Evolutionary conservation across 2,888 invertebrate species (phyloP).

Genomic region (Apamea monoglypha): DNA sequence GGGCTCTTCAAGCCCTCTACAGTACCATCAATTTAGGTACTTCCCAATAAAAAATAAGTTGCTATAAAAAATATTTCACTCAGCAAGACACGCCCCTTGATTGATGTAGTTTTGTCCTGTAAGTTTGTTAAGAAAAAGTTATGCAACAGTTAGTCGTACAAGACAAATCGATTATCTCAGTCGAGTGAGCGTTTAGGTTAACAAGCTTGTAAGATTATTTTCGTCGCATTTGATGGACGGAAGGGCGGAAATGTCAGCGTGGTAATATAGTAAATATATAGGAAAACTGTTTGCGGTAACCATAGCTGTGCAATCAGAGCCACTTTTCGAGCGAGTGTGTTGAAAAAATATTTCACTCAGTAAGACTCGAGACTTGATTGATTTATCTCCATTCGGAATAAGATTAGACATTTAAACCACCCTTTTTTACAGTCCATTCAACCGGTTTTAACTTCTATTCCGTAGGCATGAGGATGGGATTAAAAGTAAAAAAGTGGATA

Average conservation of each 20-base stretch:
- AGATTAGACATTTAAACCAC: no score
- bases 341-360: not conserved
- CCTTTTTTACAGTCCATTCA: no score
- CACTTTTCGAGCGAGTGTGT: not conserved
- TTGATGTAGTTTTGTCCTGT: constrained; percentile 40
- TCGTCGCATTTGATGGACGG: constrained; percentile 42
- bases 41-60: not conserved
- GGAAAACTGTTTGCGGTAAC: constrained; percentile 3
- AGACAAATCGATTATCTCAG: constrained; percentile 63
- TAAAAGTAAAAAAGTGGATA: no score
- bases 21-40: not conserved
- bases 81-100: constrained; percentile 11
- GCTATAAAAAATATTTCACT: not conserved
- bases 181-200: constrained; percentile 63
- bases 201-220: constrained; percentile 44
- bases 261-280: constrained; percentile 20
- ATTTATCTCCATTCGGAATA: no score
- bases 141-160: constrained; percentile 33
- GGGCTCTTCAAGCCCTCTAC: no score
- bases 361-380: not conserved
- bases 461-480: no score
- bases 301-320: not conserved
- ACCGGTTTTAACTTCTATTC: no score
- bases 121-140: constrained; percentile 50
- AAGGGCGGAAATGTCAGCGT: constrained; percentile 17